Evolutionary conservation across 23 tunicate species (phyloP), one percentile per base, ranked within the genome.

Genomic region (Styela clava): DNA sequence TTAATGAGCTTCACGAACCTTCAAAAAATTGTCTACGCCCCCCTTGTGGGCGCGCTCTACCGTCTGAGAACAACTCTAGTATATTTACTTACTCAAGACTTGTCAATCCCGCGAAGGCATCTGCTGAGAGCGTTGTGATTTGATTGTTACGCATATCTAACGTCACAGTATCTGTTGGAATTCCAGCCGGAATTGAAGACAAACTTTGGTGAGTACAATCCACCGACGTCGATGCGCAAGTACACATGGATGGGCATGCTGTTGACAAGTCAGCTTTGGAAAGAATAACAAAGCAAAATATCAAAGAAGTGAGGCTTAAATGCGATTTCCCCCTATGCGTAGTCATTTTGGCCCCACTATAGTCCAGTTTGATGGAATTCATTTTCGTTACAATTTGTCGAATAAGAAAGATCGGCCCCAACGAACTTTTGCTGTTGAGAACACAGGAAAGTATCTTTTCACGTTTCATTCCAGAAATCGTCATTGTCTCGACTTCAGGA

Each of bases 121-220:
- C 85, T 2, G 86, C 56, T 12, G 89, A 61, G 2, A 91, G 62
- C 1, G 87, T 81, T 35, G 87, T 28, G 34, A 91, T 18, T 68
- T 69, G 70, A 78, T 91, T 91, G 30, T 71, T 37, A 31, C 79
- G 88, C 68, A 91, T 52, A 31, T 80, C 68, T 22, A 91, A 70
- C 7, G 73, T 61, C 34, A 56, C 83, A 5, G 97, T 86, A 19
- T 78, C 78, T 5, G 78, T 52, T 2, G 97, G 97, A 32, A 91
- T 91, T 25, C 87, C 90, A 33, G 82, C 23, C 20, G 97, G 97
- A 28, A 91, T 63, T 0, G 84, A 16, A 2, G 84, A 2, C 23
- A 91, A 81, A 26, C 90, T 78, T 44, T 82, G 90, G 26, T 78
- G 83, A 35, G 84, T 85, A 87, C 97, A 91, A 32, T 86, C 83